phyloP scores from a whole-genome alignment of 2,113 vertebrate genomes.

The Agelaius tricolor region DNA sequence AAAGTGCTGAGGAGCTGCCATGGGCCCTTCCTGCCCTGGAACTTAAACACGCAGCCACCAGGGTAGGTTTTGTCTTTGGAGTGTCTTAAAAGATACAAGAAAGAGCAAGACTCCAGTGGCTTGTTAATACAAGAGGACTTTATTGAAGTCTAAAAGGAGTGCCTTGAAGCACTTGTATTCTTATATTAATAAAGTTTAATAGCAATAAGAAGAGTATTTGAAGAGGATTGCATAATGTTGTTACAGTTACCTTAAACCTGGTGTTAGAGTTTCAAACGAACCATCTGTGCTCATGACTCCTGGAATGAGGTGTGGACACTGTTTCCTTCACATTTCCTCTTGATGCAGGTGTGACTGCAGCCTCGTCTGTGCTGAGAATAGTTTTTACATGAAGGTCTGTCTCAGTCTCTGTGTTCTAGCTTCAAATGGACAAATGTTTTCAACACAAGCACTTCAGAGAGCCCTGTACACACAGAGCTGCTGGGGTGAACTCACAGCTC shows the following conservation, averaged over 20 bases:
- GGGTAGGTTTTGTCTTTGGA: not conserved
- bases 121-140: not conserved
- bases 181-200: not conserved
- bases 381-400: rapidly evolving
- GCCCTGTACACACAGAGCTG: not conserved
- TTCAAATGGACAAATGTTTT: not conserved
- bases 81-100: not conserved
- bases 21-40: not conserved
- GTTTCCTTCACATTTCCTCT: not conserved
- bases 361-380: not conserved
- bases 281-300: rapidly evolving
- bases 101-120: not conserved
- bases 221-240: not conserved
- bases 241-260: not conserved
- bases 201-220: not conserved
- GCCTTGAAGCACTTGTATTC: not conserved
- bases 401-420: not conserved
- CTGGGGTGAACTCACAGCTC: not conserved
- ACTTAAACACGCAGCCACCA: rapidly evolving
- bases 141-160: not conserved
- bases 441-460: not conserved
- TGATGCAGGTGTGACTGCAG: not conserved
- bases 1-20: not conserved
- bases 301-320: rapidly evolving
- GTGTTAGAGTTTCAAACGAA: not conserved